Evolutionary conservation across 2,888 invertebrate species (phyloP).

Genomic region (Entomobrya multifasciata): DNA sequence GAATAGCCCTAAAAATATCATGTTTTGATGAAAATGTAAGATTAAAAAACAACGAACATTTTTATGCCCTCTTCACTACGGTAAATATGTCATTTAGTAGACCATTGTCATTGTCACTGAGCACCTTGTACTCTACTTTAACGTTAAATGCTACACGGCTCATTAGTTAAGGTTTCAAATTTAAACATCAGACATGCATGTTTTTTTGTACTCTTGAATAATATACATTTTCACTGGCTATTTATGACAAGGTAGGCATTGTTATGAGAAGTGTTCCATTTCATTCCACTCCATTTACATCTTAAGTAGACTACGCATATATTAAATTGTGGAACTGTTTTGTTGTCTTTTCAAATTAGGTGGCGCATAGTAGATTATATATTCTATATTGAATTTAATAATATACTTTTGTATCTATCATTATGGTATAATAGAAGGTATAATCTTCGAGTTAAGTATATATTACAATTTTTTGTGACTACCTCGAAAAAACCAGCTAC

Average conservation of each 20-base stretch:
- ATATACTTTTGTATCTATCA: background rate
- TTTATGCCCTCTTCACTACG: conserved; percentile 2
- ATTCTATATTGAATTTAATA: conserved; percentile 6
- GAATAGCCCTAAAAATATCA: no score
- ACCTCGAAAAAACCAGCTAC: no score
- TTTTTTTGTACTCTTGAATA: background rate
- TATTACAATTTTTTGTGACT: no score
- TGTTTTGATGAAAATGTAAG: background rate
- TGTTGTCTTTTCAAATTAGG: conserved; percentile 63
- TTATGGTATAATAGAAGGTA: background rate
- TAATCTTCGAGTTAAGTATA: background rate
- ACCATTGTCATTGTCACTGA: background rate
- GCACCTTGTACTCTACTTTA: conserved; percentile 19
- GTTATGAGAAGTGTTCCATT: conserved; percentile 65
- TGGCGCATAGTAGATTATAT: conserved; percentile 13
- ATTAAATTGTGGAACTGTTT: conserved; percentile 34
- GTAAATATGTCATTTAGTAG: conserved; percentile 17
- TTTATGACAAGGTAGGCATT: conserved; percentile 42
- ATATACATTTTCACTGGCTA: no score
- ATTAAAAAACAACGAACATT: background rate
- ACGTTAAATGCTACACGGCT: background rate
- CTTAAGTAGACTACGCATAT: conserved; percentile 27
- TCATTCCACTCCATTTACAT: conserved; percentile 67
- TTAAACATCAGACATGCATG: background rate
- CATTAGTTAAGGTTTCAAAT: conserved; percentile 25